These are phyloP conservation scores for Ischnus inquisitorius DNA, from an alignment of 2,888 invertebrate genomes.

Conservation along the genomic window DNA sequence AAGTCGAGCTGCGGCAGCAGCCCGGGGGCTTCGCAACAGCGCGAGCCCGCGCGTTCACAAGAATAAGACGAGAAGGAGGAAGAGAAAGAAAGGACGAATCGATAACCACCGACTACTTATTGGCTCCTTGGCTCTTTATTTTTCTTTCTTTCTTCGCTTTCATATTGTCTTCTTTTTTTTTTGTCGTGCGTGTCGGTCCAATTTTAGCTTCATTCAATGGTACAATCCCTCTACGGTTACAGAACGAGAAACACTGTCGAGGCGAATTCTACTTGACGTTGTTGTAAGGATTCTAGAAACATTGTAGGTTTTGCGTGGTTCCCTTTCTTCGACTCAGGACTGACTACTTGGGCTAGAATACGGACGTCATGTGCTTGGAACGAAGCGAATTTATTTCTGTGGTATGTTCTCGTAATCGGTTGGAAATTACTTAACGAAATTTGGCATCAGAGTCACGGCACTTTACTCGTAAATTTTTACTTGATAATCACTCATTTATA, in stretches of 20 bases:
- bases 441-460: too few species aligned
- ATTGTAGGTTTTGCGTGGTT: background rate
- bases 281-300: background rate
- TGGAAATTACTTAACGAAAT: too few species aligned
- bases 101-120: constrained; percentile 68
- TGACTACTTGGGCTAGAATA: too few species aligned
- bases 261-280: constrained; percentile 1
- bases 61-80: constrained; percentile 48
- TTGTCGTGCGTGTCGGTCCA: constrained; percentile 36
- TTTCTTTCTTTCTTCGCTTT: constrained; percentile 11
- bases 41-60: constrained; percentile 34
- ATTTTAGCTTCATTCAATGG: constrained; percentile 43
- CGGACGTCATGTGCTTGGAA: too few species aligned
- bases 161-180: constrained; percentile 17
- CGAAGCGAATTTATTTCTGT: too few species aligned
- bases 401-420: too few species aligned
- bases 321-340: background rate
- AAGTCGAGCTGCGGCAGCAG: constrained; percentile 24
- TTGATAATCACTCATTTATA: too few species aligned
- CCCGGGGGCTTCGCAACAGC: constrained; percentile 60
- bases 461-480: too few species aligned
- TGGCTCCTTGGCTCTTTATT: constrained; percentile 51
- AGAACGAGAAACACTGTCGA: background rate
- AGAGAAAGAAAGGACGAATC: constrained; percentile 63
- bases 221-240: constrained; percentile 3